Conservation (phyloP, 2,888 invertebrate species). For the Uloborus plumipes region DNA sequence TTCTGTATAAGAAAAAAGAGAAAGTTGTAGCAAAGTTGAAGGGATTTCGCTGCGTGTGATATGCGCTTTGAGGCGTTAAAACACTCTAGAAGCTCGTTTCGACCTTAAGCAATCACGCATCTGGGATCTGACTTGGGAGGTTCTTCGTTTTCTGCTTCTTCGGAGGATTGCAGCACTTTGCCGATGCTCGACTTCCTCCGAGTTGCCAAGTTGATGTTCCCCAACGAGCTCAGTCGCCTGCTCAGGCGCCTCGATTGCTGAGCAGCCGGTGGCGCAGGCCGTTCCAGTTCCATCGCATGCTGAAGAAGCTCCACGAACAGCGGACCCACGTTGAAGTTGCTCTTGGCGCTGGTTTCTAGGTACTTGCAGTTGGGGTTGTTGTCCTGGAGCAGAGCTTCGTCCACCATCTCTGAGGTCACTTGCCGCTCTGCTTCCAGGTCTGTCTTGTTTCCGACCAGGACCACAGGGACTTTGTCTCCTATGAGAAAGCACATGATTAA, state of each 20-base stretch:
- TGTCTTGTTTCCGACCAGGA: slow-evolving; percentile 67
- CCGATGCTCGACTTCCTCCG: slow-evolving; percentile 49
- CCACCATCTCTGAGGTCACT: slow-evolving; percentile 64
- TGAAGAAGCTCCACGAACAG: slow-evolving; percentile 66
- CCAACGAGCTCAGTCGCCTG: slow-evolving; percentile 61
- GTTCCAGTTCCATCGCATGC: slow-evolving; percentile 73
- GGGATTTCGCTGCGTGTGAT: too few relatives aligned
- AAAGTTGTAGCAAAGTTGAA: too few relatives aligned
- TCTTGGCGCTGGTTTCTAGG: slow-evolving; percentile 68
- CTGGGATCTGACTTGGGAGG: not conserved
- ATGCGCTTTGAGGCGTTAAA: too few relatives aligned
- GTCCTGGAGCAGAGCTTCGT: slow-evolving; percentile 37
- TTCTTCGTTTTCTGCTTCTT: not conserved
- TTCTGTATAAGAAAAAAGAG: too few relatives aligned
- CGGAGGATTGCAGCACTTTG: slow-evolving; percentile 13
- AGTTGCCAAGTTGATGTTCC: slow-evolving; percentile 48
- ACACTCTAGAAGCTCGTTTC: too few relatives aligned
- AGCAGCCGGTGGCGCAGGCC: slow-evolving; percentile 23
- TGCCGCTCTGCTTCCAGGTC: slow-evolving; percentile 65
- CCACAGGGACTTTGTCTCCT: slow-evolving; percentile 66
- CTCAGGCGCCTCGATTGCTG: slow-evolving; percentile 55
- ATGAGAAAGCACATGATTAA: not conserved
- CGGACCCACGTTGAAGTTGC: slow-evolving; percentile 66
- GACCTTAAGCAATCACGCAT: slow-evolving; percentile 1
- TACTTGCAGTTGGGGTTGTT: slow-evolving; percentile 63